Percentiles rank a stretch among this genome's conserved stretches.
Conservation (phyloP, 2,113 vertebrate species). For the Siphamia tubifer region DNA sequence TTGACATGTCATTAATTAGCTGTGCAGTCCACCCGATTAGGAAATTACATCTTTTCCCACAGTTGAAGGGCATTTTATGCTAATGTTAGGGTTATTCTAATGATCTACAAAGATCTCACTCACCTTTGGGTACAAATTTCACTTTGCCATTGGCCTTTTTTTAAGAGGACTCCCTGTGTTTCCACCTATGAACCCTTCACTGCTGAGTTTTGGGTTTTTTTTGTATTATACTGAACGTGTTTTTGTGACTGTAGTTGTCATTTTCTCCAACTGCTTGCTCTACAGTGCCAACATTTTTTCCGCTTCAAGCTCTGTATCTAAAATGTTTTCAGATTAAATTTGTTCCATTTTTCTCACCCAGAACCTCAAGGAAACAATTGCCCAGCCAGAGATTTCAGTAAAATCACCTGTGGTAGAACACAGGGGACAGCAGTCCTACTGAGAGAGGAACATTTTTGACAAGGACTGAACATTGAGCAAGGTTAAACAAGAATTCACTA, state of each 20-base stretch:
- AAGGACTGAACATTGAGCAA: constrained; percentile 1
- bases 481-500: neutral
- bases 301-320: constrained; percentile 19
- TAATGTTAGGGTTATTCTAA: neutral
- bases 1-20: constrained; percentile 30
- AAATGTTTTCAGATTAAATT: constrained; percentile 52
- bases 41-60: neutral
- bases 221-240: neutral
- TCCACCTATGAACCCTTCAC: constrained; percentile 14
- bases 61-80: neutral
- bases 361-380: constrained; percentile 23
- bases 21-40: constrained; percentile 1
- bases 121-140: neutral
- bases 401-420: constrained; percentile 9
- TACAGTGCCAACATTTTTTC: constrained; percentile 35
- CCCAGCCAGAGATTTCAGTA: constrained; percentile 20
- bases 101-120: neutral
- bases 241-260: constrained; percentile 32
- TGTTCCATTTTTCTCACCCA: constrained; percentile 47
- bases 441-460: constrained; percentile 6
- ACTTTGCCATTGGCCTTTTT: neutral
- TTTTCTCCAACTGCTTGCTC: constrained; percentile 23
- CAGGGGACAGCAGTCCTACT: constrained; percentile 9
- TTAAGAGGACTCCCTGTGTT: neutral
- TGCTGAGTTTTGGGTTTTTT: neutral